Percentiles rank a stretch among this genome's conserved stretches.
These are phyloP conservation scores for Blera fallax DNA, from an alignment of 2,888 invertebrate species.

Conservation along the genomic window DNA sequence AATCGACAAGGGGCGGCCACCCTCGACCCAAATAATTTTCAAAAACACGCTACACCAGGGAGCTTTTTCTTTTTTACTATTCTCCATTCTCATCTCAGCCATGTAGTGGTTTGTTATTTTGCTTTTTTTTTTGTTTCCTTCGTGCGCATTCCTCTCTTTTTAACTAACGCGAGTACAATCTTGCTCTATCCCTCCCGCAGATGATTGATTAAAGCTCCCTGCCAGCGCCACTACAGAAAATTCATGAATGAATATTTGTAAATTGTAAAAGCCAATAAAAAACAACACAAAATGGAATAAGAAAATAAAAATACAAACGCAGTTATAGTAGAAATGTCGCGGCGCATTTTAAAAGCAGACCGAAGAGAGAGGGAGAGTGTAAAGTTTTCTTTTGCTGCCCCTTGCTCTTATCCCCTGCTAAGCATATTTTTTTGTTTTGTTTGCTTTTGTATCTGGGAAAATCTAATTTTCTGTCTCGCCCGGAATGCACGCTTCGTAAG, in stretches of 20 bases:
- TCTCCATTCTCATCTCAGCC: constrained; percentile 11
- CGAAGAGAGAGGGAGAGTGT: neutral
- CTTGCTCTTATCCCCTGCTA: neutral
- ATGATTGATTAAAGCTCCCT: constrained; percentile 70
- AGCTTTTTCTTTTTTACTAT: constrained; percentile 54
- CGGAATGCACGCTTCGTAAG: neutral
- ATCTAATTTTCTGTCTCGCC: constrained; percentile 6
- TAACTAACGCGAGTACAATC: neutral
- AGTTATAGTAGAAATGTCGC: constrained; percentile 34
- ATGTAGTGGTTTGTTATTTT: constrained; percentile 28
- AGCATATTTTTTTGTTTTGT: constrained; percentile 1
- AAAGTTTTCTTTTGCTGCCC: constrained; percentile 2
- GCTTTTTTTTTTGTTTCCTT: no score
- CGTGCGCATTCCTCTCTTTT: constrained; percentile 14
- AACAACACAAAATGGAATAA: constrained; percentile 2
- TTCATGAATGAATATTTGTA: constrained; percentile 71
- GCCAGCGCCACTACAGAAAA: constrained; percentile 24
- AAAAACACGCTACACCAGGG: constrained; percentile 5
- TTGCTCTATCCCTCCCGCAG: constrained; percentile 18
- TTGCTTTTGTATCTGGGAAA: neutral
- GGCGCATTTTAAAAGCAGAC: constrained; percentile 14
- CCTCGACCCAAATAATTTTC: constrained; percentile 50
- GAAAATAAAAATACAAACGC: constrained; percentile 16
- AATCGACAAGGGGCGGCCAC: constrained; percentile 25
- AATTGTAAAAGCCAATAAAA: constrained; percentile 60